Conservation (phyloP, 2,797 vertebrate genomes). For the Sebastes diploproa region DNA sequence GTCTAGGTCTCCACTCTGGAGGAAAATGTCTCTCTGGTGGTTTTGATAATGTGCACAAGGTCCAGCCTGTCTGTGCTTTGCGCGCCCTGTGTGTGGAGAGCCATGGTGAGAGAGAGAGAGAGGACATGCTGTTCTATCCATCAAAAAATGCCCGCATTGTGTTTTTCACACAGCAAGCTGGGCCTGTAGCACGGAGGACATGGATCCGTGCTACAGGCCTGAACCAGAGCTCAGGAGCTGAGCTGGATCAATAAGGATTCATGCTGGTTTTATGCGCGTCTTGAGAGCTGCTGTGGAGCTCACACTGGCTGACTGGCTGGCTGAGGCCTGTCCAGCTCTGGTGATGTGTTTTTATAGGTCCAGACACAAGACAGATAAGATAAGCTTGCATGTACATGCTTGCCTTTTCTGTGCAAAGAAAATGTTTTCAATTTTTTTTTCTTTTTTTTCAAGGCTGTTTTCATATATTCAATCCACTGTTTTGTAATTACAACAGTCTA, state of each 20-base stretch:
- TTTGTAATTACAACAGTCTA: too few relatives aligned
- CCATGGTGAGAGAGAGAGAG: constrained; percentile 53
- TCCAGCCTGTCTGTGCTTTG: constrained; percentile 30
- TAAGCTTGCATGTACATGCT: not conserved
- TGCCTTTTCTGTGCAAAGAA: not conserved
- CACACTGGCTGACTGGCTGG: constrained; percentile 3
- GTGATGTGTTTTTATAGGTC: not conserved
- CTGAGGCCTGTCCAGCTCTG: constrained; percentile 46
- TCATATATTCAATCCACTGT: too few relatives aligned
- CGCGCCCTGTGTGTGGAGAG: constrained; percentile 49
- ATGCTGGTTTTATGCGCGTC: constrained; percentile 57
- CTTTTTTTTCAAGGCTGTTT: too few relatives aligned
- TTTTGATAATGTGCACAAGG: constrained; percentile 56
- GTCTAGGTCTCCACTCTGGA: constrained; percentile 31
- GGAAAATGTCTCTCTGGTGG: constrained; percentile 21
- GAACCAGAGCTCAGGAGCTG: constrained; percentile 45
- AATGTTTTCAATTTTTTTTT: not conserved
- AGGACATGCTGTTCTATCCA: constrained; percentile 80
- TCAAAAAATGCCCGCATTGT: constrained; percentile 85
- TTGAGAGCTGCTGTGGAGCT: constrained; percentile 26
- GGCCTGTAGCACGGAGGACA: constrained; percentile 63
- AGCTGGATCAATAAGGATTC: constrained; percentile 65
- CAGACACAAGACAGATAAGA: not conserved
- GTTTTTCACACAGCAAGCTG: constrained; percentile 68
- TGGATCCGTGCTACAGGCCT: constrained; percentile 60